Evolutionary conservation across 1,140 invertebrate species (phyloP), one percentile per base, ranked within the genome.

Genomic region (Trichomalopsis sarcophagae): DNA sequence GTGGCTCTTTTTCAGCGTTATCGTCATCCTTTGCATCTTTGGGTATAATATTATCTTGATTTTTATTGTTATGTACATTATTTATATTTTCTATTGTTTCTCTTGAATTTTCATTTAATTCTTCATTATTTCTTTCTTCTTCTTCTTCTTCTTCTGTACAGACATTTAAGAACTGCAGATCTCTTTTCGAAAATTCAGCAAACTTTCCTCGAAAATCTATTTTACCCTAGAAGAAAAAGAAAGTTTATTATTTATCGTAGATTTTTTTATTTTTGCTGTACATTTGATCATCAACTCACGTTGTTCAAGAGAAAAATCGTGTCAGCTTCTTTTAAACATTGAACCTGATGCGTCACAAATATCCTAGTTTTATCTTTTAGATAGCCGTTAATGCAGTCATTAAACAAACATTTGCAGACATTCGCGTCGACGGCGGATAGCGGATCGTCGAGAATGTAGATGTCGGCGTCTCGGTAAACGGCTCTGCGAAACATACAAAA

Each of bases 401-500:
- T 93, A 89, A 97, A 97, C n/a, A 97, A 92, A 91, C 96, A 95
- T 86, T 95, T 94, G 30, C 96, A 95, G 3, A 97, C 96, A 83
- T 95, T 94, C 0, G 96, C 92, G 92, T 97, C 97, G 9, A 97
- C 96, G 10, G 96, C 96, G 79, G 96, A 96, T 23, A 97, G 91
- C 10, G 96, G 96, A 91, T 97, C 96, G 91, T 97, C 97, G 27
- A 97, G 87, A 21, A 95, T 91, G 91, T 97, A 98, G 84, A 98
- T 96, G 89, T 97, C 96, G 0, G 97, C 96, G 84, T 97, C 95
- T 86, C 95, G 94, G 90, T 98, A 98, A 1, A 98, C 94, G 7
- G 97, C 95, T 81, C 97, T 95, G 73, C 21, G 73, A 78, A 27
- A 40, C 9, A 87, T 81, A 69, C 21, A 40, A 81, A 71, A 78